Percentiles rank a stretch among this genome's conserved stretches.
Evolutionary conservation across 2,888 invertebrate species (phyloP).

Genomic region (Clistopyga incitator): DNA sequence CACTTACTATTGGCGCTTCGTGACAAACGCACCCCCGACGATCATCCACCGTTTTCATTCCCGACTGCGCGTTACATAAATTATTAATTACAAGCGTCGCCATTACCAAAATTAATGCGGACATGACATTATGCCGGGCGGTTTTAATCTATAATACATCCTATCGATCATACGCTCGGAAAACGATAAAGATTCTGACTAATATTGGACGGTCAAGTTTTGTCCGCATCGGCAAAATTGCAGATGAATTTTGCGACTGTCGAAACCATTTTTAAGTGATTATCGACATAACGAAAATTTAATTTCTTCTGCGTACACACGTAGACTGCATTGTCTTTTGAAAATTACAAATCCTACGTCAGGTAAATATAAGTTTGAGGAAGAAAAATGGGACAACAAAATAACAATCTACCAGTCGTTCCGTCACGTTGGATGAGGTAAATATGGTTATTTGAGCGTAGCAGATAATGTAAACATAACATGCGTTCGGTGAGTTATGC

Average conservation of each 20-base stretch:
- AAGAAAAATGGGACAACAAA: constrained; percentile 75
- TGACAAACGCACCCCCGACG: constrained; percentile 76
- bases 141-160: constrained; percentile 75
- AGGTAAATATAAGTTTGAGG: constrained; percentile 6
- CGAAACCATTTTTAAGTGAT: not conserved
- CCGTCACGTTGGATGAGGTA: constrained; percentile 80
- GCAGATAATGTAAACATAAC: constrained; percentile 82
- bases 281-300: not conserved
- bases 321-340: constrained; percentile 21
- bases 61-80: constrained; percentile 75
- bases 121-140: constrained; percentile 73
- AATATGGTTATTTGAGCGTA: constrained; percentile 81
- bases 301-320: not conserved
- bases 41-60: constrained; percentile 73
- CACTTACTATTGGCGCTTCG: constrained; percentile 35
- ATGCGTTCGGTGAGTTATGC: constrained; percentile 82
- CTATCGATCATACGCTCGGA: constrained; percentile 67
- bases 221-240: constrained; percentile 51
- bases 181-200: constrained; percentile 69
- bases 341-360: constrained; percentile 6
- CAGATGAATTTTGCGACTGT: not conserved
- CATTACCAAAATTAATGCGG: constrained; percentile 80
- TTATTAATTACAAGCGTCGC: constrained; percentile 78
- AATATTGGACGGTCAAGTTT: constrained; percentile 60
- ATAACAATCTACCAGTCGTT: constrained; percentile 74